Base-by-base conservation (phyloP, 2,797 vertebrate genomes). In the Helostoma temminkii region DNA sequence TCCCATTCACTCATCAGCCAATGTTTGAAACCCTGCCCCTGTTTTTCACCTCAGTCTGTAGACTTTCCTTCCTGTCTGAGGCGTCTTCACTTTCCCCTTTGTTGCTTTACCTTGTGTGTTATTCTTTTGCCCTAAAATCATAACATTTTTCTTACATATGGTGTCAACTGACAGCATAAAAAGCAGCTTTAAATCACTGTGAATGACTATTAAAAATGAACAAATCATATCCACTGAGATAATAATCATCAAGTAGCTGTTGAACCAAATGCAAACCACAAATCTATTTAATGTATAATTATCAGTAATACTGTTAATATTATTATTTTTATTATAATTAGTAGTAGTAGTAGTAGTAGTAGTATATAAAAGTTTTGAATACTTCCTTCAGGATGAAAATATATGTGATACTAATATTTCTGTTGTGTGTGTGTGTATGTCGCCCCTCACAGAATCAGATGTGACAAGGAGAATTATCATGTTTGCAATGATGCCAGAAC, bases 1-100 rank as follows among this genome's bases (percentile, higher is more conserved):
- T 59, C 47, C 56, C 64, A 74, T 75, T 78, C 84, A 82, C 66
- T 83, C 66, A 78, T 84, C 80, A 83, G 72, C 71, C 28, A n/a
- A 21, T 66, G 69, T 76, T 87, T 85, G 66, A 83, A 83, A 84
- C 60, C 68, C 65, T 72, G 45, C 62, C 59, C 45, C 50, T 46
- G 4, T 58, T 80, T 69, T 61, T 42, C 3, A 39, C 42, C 39
- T 19, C 24, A 26, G 15, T 65, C 42, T 68, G 28, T 55, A 36
- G 34, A 71, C 60, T 59, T 28, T 8, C 45, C 66, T 42, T 61
- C 25, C 63, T 74, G 19, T 65, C 25, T 18, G 18, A 21, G 18
- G 42, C 30, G 22, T 42, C 16, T 28, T 42, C 32, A 46, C 32
- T 65, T 32, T 9, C 14, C 5, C 15, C 18, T 5, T 0, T 39